These are phyloP conservation scores for Pelobates cultripes DNA, from an alignment of 2,797 vertebrate genomes.

Conservation along the genomic window DNA sequence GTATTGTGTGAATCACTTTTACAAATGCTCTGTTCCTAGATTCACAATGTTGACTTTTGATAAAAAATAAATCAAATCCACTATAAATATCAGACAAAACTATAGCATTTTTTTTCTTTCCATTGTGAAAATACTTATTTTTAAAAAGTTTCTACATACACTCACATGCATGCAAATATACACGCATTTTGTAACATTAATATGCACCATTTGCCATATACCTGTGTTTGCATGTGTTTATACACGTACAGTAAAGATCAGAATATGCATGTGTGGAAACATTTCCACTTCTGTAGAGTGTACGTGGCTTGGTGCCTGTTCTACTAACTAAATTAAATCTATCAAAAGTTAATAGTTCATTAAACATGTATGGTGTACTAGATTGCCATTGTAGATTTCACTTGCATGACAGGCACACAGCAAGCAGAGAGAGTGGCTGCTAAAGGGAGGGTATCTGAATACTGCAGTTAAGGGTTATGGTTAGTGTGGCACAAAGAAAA, in stretches of 20 bases:
- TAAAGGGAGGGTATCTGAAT: too few relatives aligned
- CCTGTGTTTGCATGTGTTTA: background rate
- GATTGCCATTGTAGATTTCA: slow-evolving; percentile 50
- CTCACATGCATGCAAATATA: too few relatives aligned
- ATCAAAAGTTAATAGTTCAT: slow-evolving; percentile 56
- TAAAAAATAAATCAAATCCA: background rate
- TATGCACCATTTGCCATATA: background rate
- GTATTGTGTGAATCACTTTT: background rate
- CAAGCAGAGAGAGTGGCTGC: background rate
- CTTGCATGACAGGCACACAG: slow-evolving; percentile 4
- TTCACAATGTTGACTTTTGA: background rate
- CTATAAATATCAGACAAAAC: too few relatives aligned
- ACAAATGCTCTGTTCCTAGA: background rate
- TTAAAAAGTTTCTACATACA: too few relatives aligned
- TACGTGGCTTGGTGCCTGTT: background rate
- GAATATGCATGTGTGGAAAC: too few relatives aligned
- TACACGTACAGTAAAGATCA: too few relatives aligned
- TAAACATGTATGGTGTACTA: slow-evolving; percentile 50
- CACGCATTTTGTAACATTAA: too few relatives aligned
- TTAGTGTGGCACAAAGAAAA: background rate
- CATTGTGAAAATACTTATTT: too few relatives aligned
- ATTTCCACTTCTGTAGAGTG: slow-evolving; percentile 1
- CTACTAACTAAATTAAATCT: slow-evolving; percentile 53
- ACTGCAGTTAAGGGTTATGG: background rate
- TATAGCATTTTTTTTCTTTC: too few relatives aligned